phyloP scores from a whole-genome alignment of 2,113 vertebrate species.

The Albula goreensis region DNA sequence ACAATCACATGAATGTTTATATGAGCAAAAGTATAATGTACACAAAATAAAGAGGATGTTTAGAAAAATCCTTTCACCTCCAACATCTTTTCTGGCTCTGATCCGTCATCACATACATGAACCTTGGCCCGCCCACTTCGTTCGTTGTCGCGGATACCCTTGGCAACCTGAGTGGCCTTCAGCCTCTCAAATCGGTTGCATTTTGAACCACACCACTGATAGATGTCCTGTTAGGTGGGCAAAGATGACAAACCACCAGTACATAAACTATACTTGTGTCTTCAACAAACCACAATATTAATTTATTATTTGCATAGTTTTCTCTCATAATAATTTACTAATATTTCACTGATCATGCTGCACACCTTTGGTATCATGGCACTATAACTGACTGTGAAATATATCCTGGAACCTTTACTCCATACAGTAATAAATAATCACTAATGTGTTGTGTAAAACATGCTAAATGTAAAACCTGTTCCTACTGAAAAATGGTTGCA shows the following conservation, averaged over 20 bases:
- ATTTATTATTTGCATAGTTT: neutral
- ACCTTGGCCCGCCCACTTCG: slow-evolving; percentile 75
- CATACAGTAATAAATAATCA: neutral
- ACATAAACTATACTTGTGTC: neutral
- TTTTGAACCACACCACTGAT: slow-evolving; percentile 79
- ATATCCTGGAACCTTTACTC: neutral
- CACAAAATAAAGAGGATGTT: neutral
- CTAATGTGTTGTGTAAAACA: neutral
- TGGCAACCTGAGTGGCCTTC: slow-evolving; percentile 79
- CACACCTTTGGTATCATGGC: neutral
- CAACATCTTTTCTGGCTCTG: slow-evolving; percentile 73
- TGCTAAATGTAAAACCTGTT: too few species aligned
- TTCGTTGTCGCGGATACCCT: slow-evolving; percentile 81
- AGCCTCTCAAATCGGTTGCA: slow-evolving; percentile 78
- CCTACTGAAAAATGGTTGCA: too few species aligned
- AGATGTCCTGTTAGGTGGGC: slow-evolving; percentile 69
- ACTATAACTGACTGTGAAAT: too few species aligned
- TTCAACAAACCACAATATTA: neutral
- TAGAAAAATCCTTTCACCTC: slow-evolving; percentile 62
- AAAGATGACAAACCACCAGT: neutral
- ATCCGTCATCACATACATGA: slow-evolving; percentile 70
- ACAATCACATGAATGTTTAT: too few species aligned
- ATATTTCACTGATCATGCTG: neutral
- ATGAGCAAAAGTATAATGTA: too few species aligned
- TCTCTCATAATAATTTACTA: neutral